These are phyloP conservation scores for Monodelphis domestica DNA, from an alignment of 2,797 vertebrate genomes.

Conservation along the genomic window DNA sequence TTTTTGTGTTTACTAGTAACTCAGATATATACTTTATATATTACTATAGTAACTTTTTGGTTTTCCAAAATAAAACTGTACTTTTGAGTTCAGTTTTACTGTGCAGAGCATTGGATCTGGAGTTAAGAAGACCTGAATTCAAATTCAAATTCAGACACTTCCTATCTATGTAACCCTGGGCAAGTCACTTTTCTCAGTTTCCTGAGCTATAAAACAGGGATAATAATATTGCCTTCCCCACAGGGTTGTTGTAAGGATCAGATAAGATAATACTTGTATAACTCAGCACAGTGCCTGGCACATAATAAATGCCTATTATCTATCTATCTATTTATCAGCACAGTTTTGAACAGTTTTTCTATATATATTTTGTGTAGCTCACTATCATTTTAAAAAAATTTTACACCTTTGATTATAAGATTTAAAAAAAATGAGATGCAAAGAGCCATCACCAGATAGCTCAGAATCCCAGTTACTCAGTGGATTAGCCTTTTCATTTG, in stretches of 20 bases:
- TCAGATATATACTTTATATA: not conserved
- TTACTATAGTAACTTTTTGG: not conserved
- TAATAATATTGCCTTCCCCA: not conserved
- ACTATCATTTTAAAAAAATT: no score
- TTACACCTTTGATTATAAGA: not conserved
- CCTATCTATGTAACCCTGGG: not conserved
- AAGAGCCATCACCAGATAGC: not conserved
- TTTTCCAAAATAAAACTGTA: not conserved
- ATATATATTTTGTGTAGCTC: no score
- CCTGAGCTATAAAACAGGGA: not conserved
- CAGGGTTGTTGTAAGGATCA: not conserved
- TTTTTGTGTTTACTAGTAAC: constrained; percentile 1
- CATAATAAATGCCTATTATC: not conserved
- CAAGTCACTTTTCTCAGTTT: not conserved
- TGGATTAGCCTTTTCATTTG: not conserved
- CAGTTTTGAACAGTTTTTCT: no score
- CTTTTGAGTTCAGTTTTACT: not conserved
- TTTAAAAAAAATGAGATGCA: not conserved
- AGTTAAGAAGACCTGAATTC: not conserved
- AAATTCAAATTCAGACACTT: not conserved
- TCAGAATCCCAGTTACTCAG: not conserved
- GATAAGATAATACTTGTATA: not conserved
- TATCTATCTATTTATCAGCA: no score
- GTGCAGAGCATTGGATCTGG: not conserved
- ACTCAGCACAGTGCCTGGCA: not conserved